Conservation (phyloP, 1,140 invertebrate species). For the Oscheius sp. region DNA sequence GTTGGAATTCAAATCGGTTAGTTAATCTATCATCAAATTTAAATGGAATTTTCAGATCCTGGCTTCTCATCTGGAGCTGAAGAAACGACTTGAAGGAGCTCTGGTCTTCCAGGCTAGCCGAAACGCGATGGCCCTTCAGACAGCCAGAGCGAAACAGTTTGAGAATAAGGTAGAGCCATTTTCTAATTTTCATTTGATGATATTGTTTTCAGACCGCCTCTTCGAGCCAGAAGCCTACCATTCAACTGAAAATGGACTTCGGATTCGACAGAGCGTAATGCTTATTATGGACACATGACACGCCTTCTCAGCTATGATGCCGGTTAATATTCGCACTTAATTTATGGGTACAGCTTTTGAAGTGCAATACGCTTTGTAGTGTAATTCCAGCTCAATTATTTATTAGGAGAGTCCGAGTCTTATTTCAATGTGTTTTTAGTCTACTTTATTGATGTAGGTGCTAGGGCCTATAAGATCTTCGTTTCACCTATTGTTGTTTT, state of each 20-base stretch:
- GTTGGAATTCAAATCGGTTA: conserved; percentile 20
- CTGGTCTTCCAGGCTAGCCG: conserved; percentile 15
- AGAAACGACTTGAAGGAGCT: conserved; percentile 18
- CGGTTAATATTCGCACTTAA: neutral
- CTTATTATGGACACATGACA: no score
- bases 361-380: conserved; percentile 9
- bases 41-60: conserved; percentile 19
- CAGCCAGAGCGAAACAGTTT: conserved; percentile 1
- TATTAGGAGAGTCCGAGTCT: no score
- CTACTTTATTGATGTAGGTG: no score
- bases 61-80: conserved; percentile 16
- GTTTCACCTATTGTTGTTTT: no score
- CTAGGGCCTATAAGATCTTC: no score
- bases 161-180: neutral
- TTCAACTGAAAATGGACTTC: conserved; percentile 14
- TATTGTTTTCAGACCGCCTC: neutral
- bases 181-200: neutral
- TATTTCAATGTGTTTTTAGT: no score
- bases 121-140: neutral
- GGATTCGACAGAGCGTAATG: no score
- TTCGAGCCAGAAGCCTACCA: neutral
- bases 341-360: conserved; percentile 2
- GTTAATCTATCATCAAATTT: neutral
- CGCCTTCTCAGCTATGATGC: conserved; percentile 4
- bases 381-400: no score